Base-by-base conservation (phyloP, 2,888 invertebrate species). In the Clivina fossor region DNA sequence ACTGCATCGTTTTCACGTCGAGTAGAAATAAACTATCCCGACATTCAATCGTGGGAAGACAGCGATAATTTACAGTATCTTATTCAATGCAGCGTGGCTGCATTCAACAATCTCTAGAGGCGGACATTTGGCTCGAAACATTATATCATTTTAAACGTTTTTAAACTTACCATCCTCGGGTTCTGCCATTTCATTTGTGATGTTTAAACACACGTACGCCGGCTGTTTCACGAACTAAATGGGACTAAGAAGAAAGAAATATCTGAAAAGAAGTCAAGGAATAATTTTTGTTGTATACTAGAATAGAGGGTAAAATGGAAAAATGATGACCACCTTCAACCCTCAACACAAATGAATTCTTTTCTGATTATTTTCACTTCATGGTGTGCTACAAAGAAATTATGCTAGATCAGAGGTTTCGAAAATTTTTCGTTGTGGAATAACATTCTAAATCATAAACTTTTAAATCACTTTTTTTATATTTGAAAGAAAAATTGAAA, bases 351-450 rank as follows among this genome's bases (percentile, higher is more conserved):
- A 56, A 56, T 50, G 58, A 58, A 58, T 60, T 57, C 54, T 41
- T 24, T 47, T 37, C 58, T 60, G 41, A 43, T 57, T 57, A 57
- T 50, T 61, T 58, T 59, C 59, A 50, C 56, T 60, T 59, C 54
- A 60, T 38, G 58, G 55, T 60, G n/a, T n/a, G 56, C 54, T 47
- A 58, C 53, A 54, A 41, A 24, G 26, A 22, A 41, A 41, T 41
- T 41, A 41, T 41, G 13, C 5, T 48, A 54, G 55, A 53, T 26
- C 57, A 58, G 49, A 58, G 53, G n/a, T n/a, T n/a, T n/a, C n/a
- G n/a, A n/a, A n/a, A n/a, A n/a, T n/a, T 55, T 48, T 18, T 28
- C 19, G 5, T 33, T 38, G 28, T 54, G 37, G n/a, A 37, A 46
- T 46, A 44, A 5, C 30, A 46, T 46, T 50, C 30, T 2, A 4